phyloP scores from a whole-genome alignment of 2,113 vertebrate species.

The Stercorarius parasiticus region DNA sequence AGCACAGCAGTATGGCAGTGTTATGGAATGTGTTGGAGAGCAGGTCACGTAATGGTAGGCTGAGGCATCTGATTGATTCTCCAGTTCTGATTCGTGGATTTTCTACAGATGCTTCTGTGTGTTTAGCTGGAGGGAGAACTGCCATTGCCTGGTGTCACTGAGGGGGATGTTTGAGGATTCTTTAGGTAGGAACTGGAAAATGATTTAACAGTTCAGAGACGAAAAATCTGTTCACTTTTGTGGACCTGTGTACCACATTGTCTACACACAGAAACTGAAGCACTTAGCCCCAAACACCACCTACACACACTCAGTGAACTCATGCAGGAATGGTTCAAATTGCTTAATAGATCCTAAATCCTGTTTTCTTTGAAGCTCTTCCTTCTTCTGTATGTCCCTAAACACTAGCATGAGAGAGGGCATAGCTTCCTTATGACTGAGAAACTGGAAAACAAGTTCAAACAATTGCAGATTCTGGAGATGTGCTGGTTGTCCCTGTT shows the following conservation, averaged over 20 bases:
- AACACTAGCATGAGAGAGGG: neutral
- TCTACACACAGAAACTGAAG: neutral
- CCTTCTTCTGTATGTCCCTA: neutral
- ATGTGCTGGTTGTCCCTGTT: neutral
- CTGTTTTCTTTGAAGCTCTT: neutral
- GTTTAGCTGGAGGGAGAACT: neutral
- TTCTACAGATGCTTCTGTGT: neutral
- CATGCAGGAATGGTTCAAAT: neutral
- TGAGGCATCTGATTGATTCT: neutral
- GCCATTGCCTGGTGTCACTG: neutral
- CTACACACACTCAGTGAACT: neutral
- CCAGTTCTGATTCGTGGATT: neutral
- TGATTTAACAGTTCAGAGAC: neutral
- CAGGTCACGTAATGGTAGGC: neutral
- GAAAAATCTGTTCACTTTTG: neutral
- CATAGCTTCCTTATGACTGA: neutral
- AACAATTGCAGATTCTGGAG: neutral
- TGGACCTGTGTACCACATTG: neutral
- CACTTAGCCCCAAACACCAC: neutral
- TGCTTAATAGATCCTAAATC: neutral
- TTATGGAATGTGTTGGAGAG: neutral
- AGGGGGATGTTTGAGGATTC: neutral
- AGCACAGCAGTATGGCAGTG: accelerated
- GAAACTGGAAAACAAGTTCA: neutral
- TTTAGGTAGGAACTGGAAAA: neutral